phyloP scores from a whole-genome alignment of 53 echinoderm and acorn worm genomes.

The Actinopyga echinites region DNA sequence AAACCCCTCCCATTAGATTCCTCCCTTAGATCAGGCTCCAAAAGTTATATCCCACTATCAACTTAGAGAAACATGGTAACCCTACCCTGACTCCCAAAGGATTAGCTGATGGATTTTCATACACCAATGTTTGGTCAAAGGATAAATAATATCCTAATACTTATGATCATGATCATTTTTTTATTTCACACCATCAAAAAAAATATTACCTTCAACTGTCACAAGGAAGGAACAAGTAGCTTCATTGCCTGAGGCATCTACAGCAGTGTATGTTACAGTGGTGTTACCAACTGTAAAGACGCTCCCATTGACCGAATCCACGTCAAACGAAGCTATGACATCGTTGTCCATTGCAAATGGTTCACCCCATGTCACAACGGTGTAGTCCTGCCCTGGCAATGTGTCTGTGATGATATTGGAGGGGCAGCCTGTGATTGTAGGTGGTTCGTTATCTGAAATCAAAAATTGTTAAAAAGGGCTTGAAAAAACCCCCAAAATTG shows the following conservation, averaged over 20 bases:
- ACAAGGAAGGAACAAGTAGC: constrained; percentile 59
- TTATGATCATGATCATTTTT: no score
- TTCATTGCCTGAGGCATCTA: constrained; percentile 41
- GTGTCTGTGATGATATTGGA: not conserved
- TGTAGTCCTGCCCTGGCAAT: not conserved
- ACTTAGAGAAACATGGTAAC: no score
- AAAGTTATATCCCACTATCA: no score
- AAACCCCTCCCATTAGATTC: no score
- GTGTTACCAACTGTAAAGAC: constrained; percentile 51
- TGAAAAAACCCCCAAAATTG: no score
- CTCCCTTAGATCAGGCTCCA: no score
- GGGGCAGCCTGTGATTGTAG: not conserved
- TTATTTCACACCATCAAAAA: no score
- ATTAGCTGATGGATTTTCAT: no score
- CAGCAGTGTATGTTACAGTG: constrained; percentile 48
- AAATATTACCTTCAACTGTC: constrained; percentile 56
- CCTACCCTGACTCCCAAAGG: no score
- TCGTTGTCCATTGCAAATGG: constrained; percentile 41
- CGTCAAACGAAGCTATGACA: not conserved
- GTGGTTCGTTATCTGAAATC: constrained; percentile 8
- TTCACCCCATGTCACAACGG: not conserved
- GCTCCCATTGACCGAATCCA: not conserved
- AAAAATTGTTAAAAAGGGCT: no score
- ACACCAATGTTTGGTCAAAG: no score
- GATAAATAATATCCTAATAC: no score